These are phyloP conservation scores for Lypha dubia DNA, from an alignment of 2,888 invertebrate species.

Conservation along the genomic window DNA sequence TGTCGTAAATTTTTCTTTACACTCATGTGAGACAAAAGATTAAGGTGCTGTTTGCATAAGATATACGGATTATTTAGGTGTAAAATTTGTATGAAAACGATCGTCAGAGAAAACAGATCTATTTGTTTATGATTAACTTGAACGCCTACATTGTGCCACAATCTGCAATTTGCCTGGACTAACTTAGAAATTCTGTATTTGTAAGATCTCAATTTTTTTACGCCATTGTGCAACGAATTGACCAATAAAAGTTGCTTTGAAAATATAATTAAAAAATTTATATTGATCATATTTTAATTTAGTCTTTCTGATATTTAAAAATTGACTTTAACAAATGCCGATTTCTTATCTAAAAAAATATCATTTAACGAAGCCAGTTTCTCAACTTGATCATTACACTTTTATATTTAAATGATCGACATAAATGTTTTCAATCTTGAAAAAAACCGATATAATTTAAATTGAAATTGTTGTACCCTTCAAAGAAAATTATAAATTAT, in stretches of 20 bases:
- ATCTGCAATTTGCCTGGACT: too few relatives aligned
- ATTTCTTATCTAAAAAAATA: constrained; percentile 27
- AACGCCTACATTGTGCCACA: too few relatives aligned
- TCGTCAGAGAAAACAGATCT: too few relatives aligned
- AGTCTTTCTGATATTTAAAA: neutral
- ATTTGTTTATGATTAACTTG: too few relatives aligned
- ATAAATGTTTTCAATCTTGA: constrained; percentile 3
- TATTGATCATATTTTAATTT: neutral
- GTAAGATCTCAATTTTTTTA: neutral
- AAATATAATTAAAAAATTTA: neutral
- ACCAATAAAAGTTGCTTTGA: neutral
- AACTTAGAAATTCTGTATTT: too few relatives aligned
- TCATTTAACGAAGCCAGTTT: constrained; percentile 5
- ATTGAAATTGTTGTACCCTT: constrained; percentile 35
- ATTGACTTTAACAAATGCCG: neutral
- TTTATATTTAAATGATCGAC: constrained; percentile 27
- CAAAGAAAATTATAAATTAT: neutral
- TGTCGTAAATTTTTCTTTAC: too few relatives aligned
- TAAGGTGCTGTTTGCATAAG: too few relatives aligned
- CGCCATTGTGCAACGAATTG: neutral
- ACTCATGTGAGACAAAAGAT: too few relatives aligned
- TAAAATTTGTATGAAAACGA: too few relatives aligned
- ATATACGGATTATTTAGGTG: too few relatives aligned
- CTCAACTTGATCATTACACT: constrained; percentile 6
- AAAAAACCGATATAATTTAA: constrained; percentile 34